A percentile compares a stretch with the other conserved stretches of the same genome.
Evolutionary conservation across 2,797 vertebrate genomes (phyloP).

Genomic region (Arctocebus calabarensis): DNA sequence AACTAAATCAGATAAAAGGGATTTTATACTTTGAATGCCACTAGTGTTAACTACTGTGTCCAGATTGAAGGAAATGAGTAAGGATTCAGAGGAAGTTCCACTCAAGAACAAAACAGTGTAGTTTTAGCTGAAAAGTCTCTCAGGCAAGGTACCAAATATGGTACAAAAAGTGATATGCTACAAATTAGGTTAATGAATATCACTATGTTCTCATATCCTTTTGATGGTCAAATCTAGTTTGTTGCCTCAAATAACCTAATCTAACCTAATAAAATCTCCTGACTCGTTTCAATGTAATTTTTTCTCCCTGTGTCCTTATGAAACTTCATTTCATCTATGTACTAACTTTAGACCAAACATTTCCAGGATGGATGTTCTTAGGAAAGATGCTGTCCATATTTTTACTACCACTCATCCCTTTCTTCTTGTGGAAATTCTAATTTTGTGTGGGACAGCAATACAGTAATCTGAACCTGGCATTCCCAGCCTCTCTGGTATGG

Average conservation of each 20-base stretch:
- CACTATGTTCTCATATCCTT: conserved; percentile 3
- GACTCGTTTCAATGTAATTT: neutral
- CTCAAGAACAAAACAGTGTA: neutral
- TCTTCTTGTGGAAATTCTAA: neutral
- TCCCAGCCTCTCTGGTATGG: neutral
- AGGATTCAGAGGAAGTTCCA: conserved; percentile 53
- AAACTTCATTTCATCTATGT: conserved; percentile 8
- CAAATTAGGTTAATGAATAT: conserved; percentile 1
- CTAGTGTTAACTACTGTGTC: neutral
- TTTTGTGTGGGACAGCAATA: neutral
- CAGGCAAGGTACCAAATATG: neutral
- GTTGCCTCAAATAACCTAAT: neutral
- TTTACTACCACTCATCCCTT: neutral
- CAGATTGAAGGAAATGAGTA: conserved; percentile 51
- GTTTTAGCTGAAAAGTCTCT: neutral
- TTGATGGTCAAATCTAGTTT: neutral
- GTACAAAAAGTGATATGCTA: neutral
- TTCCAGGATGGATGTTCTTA: neutral
- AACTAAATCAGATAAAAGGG: neutral
- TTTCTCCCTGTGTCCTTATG: conserved; percentile 1
- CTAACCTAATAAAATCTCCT: neutral
- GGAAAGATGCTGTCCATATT: neutral
- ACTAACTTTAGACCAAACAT: neutral
- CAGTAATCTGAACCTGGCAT: neutral
- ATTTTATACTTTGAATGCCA: neutral